A percentile compares a stretch with the other conserved stretches of the same genome.
These are phyloP conservation scores for Tetragonula carbonaria DNA, from an alignment of 2,888 invertebrate species.

Conservation along the genomic window DNA sequence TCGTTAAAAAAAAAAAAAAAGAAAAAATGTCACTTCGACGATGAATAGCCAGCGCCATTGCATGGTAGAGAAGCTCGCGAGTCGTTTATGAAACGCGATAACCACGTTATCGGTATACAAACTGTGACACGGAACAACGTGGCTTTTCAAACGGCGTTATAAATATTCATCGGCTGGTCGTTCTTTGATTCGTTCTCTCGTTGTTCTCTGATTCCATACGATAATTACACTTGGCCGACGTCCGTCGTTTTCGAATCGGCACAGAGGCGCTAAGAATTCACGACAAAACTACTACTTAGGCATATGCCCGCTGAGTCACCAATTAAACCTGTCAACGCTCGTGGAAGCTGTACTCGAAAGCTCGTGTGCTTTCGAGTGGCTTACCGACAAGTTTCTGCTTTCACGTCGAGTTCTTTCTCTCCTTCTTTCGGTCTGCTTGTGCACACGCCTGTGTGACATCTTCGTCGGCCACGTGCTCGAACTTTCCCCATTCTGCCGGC, in stretches of 20 bases:
- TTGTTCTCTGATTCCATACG: not conserved
- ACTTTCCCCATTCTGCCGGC: not conserved
- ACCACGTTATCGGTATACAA: constrained; percentile 21
- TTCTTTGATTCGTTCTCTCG: not conserved
- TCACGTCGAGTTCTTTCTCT: constrained; percentile 12
- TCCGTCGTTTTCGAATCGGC: constrained; percentile 33
- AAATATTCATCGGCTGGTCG: not conserved
- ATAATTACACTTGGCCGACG: constrained; percentile 7
- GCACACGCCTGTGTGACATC: not conserved
- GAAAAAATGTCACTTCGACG: not conserved
- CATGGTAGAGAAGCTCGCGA: not conserved
- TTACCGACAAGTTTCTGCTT: constrained; percentile 31
- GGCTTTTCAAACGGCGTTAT: not conserved
- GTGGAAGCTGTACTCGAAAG: not conserved
- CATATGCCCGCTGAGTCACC: constrained; percentile 26
- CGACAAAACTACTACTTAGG: constrained; percentile 51
- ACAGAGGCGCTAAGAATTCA: constrained; percentile 43
- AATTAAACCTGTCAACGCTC: constrained; percentile 57
- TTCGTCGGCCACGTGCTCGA: constrained; percentile 13
- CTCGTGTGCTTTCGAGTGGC: constrained; percentile 19
- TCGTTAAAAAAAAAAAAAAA: not conserved
- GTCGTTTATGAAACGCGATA: constrained; percentile 11
- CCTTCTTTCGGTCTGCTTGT: not conserved
- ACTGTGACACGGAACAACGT: not conserved
- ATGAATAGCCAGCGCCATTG: not conserved